Evolutionary conservation across 1,140 invertebrate genomes (phyloP).

Genomic region (Drosophila nigromelanica): DNA sequence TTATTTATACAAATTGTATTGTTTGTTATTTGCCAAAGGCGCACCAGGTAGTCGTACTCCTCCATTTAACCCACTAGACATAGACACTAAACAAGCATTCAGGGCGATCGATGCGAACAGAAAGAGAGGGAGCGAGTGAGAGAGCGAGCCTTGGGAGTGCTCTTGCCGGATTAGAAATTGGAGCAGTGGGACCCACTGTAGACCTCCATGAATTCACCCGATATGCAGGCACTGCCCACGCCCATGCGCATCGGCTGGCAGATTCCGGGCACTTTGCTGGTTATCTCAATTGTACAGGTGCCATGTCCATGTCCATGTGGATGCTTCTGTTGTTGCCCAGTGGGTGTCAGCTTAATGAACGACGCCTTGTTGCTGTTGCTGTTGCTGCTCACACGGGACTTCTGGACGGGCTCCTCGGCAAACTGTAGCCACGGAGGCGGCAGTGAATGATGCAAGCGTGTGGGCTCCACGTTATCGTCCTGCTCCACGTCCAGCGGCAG

Average conservation of each 20-base stretch:
- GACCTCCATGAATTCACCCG: constrained; percentile 78
- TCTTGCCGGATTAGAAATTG: constrained; percentile 27
- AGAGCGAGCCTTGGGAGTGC: not conserved
- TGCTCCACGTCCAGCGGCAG: constrained; percentile 63
- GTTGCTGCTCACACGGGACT: constrained; percentile 12
- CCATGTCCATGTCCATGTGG: constrained; percentile 48
- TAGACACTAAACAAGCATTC: constrained; percentile 26
- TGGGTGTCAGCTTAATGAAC: constrained; percentile 52
- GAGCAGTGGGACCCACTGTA: constrained; percentile 62
- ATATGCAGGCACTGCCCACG: constrained; percentile 63
- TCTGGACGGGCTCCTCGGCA: constrained; percentile 48
- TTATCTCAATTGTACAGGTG: constrained; percentile 70
- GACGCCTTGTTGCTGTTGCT: constrained; percentile 40
- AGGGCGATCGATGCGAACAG: constrained; percentile 1
- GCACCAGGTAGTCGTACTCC: constrained; percentile 65
- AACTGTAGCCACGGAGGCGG: constrained; percentile 68
- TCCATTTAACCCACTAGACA: constrained; percentile 32
- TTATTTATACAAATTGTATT: constrained; percentile 38
- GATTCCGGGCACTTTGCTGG: constrained; percentile 67
- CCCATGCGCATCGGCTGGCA: constrained; percentile 68
- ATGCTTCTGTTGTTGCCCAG: constrained; percentile 62
- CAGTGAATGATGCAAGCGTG: constrained; percentile 40
- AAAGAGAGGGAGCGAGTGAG: not conserved
- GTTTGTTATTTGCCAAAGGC: constrained; percentile 27
- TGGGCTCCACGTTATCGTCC: constrained; percentile 31